Conservation (phyloP, 64 coral and sea anemone species). For the Stylophora pistillata region DNA sequence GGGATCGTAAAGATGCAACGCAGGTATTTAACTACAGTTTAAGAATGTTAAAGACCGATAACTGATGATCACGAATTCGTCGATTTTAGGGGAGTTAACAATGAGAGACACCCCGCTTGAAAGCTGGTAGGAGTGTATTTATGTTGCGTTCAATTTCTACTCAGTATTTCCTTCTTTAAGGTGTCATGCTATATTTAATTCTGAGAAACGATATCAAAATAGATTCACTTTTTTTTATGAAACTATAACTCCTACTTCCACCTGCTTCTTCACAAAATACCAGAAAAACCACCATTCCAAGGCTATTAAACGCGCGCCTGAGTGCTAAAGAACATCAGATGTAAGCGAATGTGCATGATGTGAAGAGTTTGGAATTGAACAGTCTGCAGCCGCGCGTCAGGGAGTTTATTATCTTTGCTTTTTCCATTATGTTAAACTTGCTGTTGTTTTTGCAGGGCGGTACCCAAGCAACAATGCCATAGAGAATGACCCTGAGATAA, state of each 20-base stretch:
- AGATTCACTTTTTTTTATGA: no score
- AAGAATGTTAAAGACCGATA: neutral
- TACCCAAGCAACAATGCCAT: neutral
- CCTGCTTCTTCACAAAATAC: conserved; percentile 19
- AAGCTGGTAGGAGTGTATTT: neutral
- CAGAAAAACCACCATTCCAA: neutral
- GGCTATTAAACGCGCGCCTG: neutral
- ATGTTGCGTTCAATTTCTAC: neutral
- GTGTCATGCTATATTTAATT: neutral
- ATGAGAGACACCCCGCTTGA: no score
- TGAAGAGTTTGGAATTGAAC: no score
- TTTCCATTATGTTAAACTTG: neutral
- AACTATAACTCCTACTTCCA: neutral
- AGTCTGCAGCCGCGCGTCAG: no score
- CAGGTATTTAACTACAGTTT: neutral
- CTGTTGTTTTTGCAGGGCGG: neutral
- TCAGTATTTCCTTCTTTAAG: no score
- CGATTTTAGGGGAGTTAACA: no score
- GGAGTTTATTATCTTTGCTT: no score
- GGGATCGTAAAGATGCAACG: conserved; percentile 5
- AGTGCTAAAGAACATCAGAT: no score
- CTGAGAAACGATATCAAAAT: no score
- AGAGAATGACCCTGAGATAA: conserved; percentile 13
- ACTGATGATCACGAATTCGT: no score
- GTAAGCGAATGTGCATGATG: no score